Conservation (phyloP, 2,888 invertebrate genomes). For the Nineta flava region DNA sequence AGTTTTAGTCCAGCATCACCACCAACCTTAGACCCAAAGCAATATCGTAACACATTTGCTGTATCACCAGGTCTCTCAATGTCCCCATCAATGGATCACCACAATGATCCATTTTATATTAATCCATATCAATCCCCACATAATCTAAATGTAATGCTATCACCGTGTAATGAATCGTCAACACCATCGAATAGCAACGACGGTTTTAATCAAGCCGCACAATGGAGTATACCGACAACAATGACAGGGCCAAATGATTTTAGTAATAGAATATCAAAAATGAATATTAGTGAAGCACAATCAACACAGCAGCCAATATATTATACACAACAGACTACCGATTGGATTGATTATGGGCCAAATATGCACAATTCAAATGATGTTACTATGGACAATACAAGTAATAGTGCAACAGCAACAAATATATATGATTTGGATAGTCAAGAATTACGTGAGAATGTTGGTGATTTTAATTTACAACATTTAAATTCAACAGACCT, state of each 20-base stretch:
- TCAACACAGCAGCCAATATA: conserved; percentile 2
- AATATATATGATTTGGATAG: conserved; percentile 22
- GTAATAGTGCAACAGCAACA: conserved; percentile 17
- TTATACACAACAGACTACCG: conserved; percentile 4
- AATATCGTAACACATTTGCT: conserved; percentile 8
- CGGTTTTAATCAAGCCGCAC: background rate
- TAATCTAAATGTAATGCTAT: conserved; percentile 8
- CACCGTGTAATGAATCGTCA: conserved; percentile 10
- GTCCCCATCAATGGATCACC: conserved; percentile 7
- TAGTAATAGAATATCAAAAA: background rate
- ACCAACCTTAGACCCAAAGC: conserved; percentile 11
- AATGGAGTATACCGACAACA: background rate
- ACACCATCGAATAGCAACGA: conserved; percentile 8
- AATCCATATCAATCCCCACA: conserved; percentile 6
- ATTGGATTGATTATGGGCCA: conserved; percentile 4
- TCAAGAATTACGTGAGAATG: conserved; percentile 20
- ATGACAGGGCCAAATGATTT: too few species aligned
- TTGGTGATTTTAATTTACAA: too few species aligned
- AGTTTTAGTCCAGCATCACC: conserved; percentile 15
- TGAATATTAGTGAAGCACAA: conserved; percentile 2
- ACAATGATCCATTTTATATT: conserved; percentile 8
- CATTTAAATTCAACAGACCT: conserved; percentile 26
- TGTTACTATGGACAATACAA: conserved; percentile 7
- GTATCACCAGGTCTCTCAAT: conserved; percentile 5
- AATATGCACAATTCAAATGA: conserved; percentile 7